Conservation (phyloP, 1,140 invertebrate species). For the Megathymus violae region DNA sequence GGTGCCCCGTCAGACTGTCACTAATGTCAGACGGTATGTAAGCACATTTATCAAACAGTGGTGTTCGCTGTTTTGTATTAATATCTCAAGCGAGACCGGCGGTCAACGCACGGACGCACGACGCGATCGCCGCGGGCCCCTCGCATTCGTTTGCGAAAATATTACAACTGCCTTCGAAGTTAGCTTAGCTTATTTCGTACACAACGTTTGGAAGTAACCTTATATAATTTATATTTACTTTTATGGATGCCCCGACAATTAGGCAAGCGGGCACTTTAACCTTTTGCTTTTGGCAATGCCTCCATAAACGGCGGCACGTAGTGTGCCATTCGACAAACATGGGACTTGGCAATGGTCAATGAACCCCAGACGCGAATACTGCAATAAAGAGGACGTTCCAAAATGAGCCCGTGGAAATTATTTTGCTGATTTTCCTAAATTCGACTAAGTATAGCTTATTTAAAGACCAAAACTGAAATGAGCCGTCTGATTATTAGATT, state of each 20-base stretch:
- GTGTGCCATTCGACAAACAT: conserved; percentile 25
- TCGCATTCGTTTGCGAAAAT: conserved; percentile 61
- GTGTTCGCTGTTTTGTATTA: conserved; percentile 16
- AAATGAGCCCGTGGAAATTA: conserved; percentile 7
- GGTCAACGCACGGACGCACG: conserved; percentile 63
- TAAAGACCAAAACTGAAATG: too few relatives aligned
- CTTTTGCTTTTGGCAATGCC: conserved; percentile 36
- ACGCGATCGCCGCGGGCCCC: conserved; percentile 53
- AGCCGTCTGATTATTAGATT: too few relatives aligned
- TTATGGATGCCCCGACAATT: conserved; percentile 39
- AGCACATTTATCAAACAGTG: background rate
- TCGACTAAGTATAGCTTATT: too few relatives aligned
- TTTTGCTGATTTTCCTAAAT: background rate
- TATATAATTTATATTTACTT: conserved; percentile 45
- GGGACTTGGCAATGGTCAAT: conserved; percentile 34
- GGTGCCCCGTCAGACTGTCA: background rate
- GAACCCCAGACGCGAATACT: conserved; percentile 26
- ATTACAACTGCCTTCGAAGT: conserved; percentile 52
- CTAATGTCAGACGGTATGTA: background rate
- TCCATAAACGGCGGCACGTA: conserved; percentile 27
- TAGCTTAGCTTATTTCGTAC: conserved; percentile 38
- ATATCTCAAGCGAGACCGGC: conserved; percentile 39
- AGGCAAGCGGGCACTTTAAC: conserved; percentile 20
- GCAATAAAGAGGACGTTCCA: conserved; percentile 17
- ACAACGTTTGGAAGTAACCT: conserved; percentile 49